phyloP scores from a whole-genome alignment of 2,797 vertebrate genomes.

The Urosaurus nigricauda region DNA sequence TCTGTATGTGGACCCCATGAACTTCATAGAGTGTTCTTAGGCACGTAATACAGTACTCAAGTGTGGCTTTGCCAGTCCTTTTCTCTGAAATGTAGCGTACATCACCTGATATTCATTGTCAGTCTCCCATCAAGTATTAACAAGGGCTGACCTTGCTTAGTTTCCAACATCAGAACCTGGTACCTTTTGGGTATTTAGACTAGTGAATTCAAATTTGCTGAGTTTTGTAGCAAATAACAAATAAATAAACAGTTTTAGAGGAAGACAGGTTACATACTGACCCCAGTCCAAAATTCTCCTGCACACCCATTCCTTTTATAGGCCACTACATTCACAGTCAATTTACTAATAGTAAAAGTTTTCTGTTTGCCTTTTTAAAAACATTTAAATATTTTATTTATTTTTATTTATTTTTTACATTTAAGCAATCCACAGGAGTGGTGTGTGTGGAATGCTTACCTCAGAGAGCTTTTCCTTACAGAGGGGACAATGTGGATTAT shows the following conservation, averaged over 20 bases:
- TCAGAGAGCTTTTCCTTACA: constrained; percentile 95
- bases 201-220: not conserved
- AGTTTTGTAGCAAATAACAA: not conserved
- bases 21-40: too few relatives aligned
- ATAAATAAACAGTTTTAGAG: not conserved
- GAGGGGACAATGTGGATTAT: constrained; percentile 91
- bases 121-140: too few relatives aligned
- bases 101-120: too few relatives aligned
- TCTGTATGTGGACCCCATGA: too few relatives aligned
- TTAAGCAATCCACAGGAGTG: not conserved
- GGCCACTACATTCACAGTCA: not conserved
- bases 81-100: too few relatives aligned
- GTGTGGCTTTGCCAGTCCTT: too few relatives aligned
- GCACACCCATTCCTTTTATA: not conserved
- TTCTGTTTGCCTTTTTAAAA: too few relatives aligned
- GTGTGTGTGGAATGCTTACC: constrained; percentile 74
- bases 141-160: too few relatives aligned
- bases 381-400: too few relatives aligned
- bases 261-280: not conserved
- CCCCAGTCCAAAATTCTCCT: not conserved
- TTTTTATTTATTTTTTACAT: not conserved
- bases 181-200: not conserved
- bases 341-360: too few relatives aligned
- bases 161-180: too few relatives aligned
- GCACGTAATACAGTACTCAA: too few relatives aligned